phyloP scores from a whole-genome alignment of 2,113 vertebrate genomes.

The Struthio camelus region DNA sequence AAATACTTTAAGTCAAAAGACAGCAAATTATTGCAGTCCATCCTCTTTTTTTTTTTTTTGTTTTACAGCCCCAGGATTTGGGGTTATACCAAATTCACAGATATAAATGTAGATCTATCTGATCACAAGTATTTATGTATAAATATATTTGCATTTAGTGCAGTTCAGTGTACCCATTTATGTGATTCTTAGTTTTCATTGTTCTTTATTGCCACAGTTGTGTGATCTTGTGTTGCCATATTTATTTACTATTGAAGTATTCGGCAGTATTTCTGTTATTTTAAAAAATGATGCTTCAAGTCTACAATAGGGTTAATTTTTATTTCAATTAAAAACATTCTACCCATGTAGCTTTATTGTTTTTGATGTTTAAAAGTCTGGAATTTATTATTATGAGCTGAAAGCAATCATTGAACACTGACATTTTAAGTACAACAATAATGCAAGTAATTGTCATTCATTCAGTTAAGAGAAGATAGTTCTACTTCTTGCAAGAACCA shows the following conservation, averaged over 20 bases:
- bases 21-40: neutral
- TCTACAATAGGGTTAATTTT: conserved; percentile 28
- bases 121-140: neutral
- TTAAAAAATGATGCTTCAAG: neutral
- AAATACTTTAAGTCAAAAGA: neutral
- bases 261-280: neutral
- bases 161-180: neutral
- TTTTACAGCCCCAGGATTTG: neutral
- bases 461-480: conserved; percentile 69
- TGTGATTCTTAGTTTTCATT: neutral
- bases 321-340: conserved; percentile 36
- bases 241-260: neutral
- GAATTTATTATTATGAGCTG: conserved; percentile 71
- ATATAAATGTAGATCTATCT: neutral
- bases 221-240: neutral
- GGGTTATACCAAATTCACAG: neutral
- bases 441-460: conserved; percentile 65
- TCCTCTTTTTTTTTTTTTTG: neutral
- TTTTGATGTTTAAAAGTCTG: conserved; percentile 66
- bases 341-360: conserved; percentile 28
- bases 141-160: neutral
- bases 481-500: conserved; percentile 63
- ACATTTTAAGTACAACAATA: conserved; percentile 69
- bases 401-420: conserved; percentile 63
- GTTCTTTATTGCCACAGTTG: neutral